Percentiles rank a stretch among this genome's conserved stretches.
phyloP scores from a whole-genome alignment of 1,140 invertebrate genomes.

The Eurosta solidaginis region DNA sequence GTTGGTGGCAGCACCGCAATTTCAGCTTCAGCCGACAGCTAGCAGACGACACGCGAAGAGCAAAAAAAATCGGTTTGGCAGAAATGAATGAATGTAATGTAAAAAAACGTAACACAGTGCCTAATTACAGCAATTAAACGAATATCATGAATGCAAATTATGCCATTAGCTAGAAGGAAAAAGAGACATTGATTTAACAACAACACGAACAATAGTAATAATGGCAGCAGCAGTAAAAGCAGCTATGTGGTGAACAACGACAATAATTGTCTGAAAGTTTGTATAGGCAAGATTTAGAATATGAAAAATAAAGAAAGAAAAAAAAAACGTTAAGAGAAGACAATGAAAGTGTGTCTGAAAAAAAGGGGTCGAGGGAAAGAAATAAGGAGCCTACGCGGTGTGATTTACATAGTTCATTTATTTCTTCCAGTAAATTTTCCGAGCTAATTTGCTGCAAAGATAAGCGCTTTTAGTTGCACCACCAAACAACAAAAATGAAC shows the following conservation, averaged over 20 bases:
- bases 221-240: background rate
- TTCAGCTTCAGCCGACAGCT: too few species aligned
- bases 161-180: background rate
- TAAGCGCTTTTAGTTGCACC: conserved; percentile 5
- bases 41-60: too few species aligned
- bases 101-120: conserved; percentile 12
- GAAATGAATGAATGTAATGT: background rate
- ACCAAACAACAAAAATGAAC: background rate
- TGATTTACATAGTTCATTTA: too few species aligned
- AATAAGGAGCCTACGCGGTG: too few species aligned
- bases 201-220: background rate
- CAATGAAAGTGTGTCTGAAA: too few species aligned
- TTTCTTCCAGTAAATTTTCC: background rate
- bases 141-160: conserved; percentile 25
- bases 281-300: too few species aligned
- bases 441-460: conserved; percentile 19
- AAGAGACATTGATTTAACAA: background rate
- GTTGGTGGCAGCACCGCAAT: too few species aligned
- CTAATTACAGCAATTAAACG: conserved; percentile 16
- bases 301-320: too few species aligned
- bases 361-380: too few species aligned
- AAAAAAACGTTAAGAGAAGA: too few species aligned
- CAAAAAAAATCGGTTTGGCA: too few species aligned
- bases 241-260: background rate
- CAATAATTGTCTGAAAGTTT: background rate